Evolutionary conservation across 2,888 invertebrate species (phyloP), one percentile per base, ranked within the genome.

Genomic region (Scrobipalpa atriplicella): DNA sequence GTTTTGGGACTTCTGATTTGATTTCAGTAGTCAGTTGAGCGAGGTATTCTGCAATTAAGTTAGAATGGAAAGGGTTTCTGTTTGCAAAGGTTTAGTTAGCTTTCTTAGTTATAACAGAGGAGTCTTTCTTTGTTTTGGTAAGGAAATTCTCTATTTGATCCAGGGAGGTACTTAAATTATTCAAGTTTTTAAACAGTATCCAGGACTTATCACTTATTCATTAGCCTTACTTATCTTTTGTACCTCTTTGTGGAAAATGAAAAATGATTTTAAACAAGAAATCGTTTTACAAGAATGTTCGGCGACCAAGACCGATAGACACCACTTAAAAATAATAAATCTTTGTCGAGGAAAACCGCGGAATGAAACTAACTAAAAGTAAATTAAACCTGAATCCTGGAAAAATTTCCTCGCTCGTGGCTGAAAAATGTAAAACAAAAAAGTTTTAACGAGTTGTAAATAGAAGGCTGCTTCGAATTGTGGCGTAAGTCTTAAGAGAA

Each of bases 401-500:
- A 62, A 52, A 61, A 61, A 18, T 19, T 39, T 64, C 9, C 52
- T 18, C 41, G n/a, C 11, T 54, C 54, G 54, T 56, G 62, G 52
- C 62, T 62, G 66, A 66, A 63, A 66, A 66, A 63, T 66, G 62
- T 64, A 61, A 70, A 68, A 67, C 43, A 47, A 51, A 58, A 47
- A 69, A 69, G 68, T 70, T 70, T 68, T 66, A 70, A 70, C 68
- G 66, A 70, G 70, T 70, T 69, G 69, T 58, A 67, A 69, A 69
- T 66, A 68, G 36, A 67, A 66, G 51, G 65, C 19, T 21, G 64
- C 29, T 70, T 64, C 29, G 11, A 19, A 3, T 60, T 58, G 64
- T 61, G 63, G 39, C 65, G 18, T 51, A 64, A 67, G 62, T 13
- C 3, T 19, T 0, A 52, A 52, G 39, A 64, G 39, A 29, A 16